Percentiles rank a stretch among this genome's conserved stretches.
Conservation (phyloP, 1,140 invertebrate species). For the Trichonephila clavipes region DNA sequence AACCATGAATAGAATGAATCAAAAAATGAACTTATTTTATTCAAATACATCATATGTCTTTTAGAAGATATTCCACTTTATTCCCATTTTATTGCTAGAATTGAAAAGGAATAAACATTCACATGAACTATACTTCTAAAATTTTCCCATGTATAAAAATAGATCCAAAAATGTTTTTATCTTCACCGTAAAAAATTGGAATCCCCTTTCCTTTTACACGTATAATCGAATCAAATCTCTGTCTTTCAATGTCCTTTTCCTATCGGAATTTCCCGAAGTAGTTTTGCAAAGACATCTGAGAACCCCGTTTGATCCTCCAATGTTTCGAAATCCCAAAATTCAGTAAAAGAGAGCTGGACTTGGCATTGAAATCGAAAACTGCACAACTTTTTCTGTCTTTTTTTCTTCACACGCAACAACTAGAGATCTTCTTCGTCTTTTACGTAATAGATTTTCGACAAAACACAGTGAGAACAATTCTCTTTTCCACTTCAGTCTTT, state of each 20-base stretch:
- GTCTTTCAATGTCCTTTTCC: not conserved
- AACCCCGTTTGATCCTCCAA: not conserved
- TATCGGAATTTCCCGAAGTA: not conserved
- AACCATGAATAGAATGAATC: no score
- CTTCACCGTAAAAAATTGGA: not conserved
- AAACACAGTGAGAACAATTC: not conserved
- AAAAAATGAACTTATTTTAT: no score
- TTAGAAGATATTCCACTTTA: no score
- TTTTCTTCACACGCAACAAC: not conserved
- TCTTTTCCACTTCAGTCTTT: not conserved
- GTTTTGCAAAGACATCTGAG: slow-evolving; percentile 1
- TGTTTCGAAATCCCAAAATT: not conserved
- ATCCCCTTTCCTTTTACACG: not conserved
- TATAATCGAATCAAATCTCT: not conserved
- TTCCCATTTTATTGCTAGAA: not conserved
- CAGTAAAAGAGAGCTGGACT: not conserved
- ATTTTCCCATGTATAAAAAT: not conserved
- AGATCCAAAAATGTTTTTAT: not conserved
- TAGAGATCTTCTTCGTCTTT: not conserved
- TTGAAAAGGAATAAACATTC: not conserved
- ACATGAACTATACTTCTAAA: not conserved
- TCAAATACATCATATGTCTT: no score
- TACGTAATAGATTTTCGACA: not conserved
- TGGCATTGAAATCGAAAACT: not conserved
- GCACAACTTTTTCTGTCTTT: not conserved